Evolutionary conservation across 2,888 invertebrate genomes (phyloP), one percentile per base, ranked within the genome.

Genomic region (Euplagia quadripunctaria): DNA sequence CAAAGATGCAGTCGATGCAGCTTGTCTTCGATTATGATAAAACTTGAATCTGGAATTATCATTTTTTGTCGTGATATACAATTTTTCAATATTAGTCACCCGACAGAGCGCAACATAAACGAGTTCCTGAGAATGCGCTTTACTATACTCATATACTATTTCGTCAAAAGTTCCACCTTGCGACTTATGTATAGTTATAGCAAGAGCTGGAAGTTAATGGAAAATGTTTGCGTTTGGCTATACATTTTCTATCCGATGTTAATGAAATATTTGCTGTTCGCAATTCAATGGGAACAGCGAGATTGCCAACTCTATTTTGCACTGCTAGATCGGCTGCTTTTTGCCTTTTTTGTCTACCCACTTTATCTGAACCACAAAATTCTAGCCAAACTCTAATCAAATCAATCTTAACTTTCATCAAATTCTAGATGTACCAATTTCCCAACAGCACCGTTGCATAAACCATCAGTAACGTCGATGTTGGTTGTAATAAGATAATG

Each of bases 371-470:
- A 20, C 58, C 46, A 58, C 58, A 58, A 51, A 70, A 70, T 64
- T 64, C 52, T 2, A 64, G 42, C 70, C 42, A 52, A 52, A 52
- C 70, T 64, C 42, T 65, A 4, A n/a, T 58, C 5, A 64, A 51
- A 61, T 14, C 17, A 12, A n/a, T n/a, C n/a, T n/a, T 65, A 46
- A 17, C 20, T 17, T 16, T 43, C 20, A 66, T 67, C 49, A 17
- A 46, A 58, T 42, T 72, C 72, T 49, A 80, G 14, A 71, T 74
- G 73, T 41, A 76, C 51, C n/a, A 81, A 70, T 70, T 75, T 78
- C 12, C 82, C 82, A 68, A 82, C 79, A 66, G 79, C 73, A 42
- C 82, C 78, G 76, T 81, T 80, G 16, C 61, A 64, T 61, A 83
- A 79, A 42, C 79, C 78, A 78, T 82, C 80, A 67, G 73, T 12